Percentiles rank a stretch among this genome's conserved stretches.
Evolutionary conservation across 2,113 vertebrate genomes (phyloP).

Genomic region (Benitochromis conjunctus): DNA sequence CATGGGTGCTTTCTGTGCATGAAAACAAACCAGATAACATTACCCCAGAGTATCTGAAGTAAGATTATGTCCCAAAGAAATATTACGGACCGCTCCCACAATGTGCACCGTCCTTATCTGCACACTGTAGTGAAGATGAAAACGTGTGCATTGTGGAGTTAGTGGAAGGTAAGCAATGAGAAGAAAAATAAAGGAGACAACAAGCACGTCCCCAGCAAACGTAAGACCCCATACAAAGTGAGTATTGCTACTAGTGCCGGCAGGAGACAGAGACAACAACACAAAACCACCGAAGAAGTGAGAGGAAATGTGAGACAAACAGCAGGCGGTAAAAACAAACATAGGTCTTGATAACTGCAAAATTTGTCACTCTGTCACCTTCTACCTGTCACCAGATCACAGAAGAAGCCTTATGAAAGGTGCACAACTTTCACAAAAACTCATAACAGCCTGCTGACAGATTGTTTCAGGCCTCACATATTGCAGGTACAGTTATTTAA

Average conservation of each 20-base stretch:
- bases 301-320: background rate
- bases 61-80: background rate
- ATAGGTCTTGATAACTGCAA: background rate
- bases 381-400: background rate
- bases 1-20: background rate
- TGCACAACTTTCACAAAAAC: background rate
- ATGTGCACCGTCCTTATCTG: background rate
- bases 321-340: background rate
- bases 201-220: background rate
- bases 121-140: background rate
- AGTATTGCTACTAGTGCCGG: fast-evolving
- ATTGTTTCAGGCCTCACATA: background rate
- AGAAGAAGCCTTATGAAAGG: background rate
- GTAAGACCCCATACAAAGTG: background rate
- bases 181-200: background rate
- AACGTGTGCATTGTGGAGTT: background rate
- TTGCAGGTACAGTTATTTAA: background rate
- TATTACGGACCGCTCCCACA: background rate
- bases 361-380: background rate
- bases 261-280: background rate
- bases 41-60: background rate
- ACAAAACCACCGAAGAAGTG: background rate
- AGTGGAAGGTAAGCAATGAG: background rate
- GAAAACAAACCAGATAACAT: background rate
- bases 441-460: background rate